phyloP scores from a whole-genome alignment of 2,888 invertebrate species.

The Apamea anceps region DNA sequence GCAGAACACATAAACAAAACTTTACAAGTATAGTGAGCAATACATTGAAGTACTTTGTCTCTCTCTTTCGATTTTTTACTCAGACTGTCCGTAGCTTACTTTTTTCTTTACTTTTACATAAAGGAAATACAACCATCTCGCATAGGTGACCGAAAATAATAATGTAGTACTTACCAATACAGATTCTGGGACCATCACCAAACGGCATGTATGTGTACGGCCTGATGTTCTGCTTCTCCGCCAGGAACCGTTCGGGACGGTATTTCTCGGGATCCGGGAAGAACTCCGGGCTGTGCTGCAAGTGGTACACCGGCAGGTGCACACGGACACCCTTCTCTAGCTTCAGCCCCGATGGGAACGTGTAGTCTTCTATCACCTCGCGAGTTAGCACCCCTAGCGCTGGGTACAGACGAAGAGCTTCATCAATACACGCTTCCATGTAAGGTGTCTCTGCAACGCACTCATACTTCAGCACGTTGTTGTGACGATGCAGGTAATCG shows the following conservation, averaged over 20 bases:
- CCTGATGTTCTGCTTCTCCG: too few relatives aligned
- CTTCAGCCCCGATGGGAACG: conserved; percentile 74
- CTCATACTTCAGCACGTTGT: conserved; percentile 54
- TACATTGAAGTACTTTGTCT: neutral
- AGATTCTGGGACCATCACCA: conserved; percentile 44
- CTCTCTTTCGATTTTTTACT: neutral
- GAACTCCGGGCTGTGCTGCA: conserved; percentile 69
- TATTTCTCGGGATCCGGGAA: conserved; percentile 56
- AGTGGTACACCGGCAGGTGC: conserved; percentile 78
- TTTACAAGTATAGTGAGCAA: too few relatives aligned
- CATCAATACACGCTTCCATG: conserved; percentile 76
- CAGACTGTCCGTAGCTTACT: neutral
- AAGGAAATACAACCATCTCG: neutral
- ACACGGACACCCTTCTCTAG: conserved; percentile 78
- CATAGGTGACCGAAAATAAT: neutral
- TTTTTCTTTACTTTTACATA: neutral
- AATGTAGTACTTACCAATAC: conserved; percentile 77
- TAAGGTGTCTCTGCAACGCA: conserved; percentile 71
- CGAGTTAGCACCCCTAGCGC: conserved; percentile 76
- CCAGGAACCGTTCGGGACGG: too few relatives aligned
- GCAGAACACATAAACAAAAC: neutral
- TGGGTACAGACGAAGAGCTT: conserved; percentile 79
- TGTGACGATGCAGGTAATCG: conserved; percentile 67
- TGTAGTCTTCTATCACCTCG: conserved; percentile 79
- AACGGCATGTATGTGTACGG: too few relatives aligned